A percentile compares a stretch with the other conserved stretches of the same genome.
These are phyloP conservation scores for Erythrolamprus reginae DNA, from an alignment of 2,113 vertebrate genomes.

Conservation along the genomic window DNA sequence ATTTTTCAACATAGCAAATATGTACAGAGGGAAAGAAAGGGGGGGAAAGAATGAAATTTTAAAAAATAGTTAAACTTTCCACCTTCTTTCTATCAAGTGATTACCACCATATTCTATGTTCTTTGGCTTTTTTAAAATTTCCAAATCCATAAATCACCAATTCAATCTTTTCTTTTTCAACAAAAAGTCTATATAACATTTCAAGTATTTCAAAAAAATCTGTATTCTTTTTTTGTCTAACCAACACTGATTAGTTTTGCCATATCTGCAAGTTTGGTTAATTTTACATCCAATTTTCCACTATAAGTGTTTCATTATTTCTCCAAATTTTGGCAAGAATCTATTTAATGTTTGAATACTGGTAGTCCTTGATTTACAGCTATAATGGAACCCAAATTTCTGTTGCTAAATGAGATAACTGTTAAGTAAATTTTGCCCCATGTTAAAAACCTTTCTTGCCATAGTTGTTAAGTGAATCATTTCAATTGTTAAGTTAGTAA, in stretches of 20 bases:
- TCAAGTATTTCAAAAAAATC: background rate
- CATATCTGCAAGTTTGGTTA: background rate
- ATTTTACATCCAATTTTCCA: background rate
- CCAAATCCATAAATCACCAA: background rate
- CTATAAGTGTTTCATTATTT: background rate
- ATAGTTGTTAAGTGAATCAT: background rate
- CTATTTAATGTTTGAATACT: background rate
- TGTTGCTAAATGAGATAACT: background rate
- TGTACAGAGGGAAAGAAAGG: background rate
- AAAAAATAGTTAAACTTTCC: background rate
- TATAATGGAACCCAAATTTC: background rate
- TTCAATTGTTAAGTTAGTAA: background rate
- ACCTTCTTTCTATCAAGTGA: background rate
- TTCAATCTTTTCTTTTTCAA: background rate
- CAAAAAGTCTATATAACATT: background rate
- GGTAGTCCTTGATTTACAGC: background rate
- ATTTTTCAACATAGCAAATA: background rate
- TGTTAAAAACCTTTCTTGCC: background rate
- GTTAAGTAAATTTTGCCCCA: background rate
- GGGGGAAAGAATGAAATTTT: background rate
- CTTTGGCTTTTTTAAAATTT: background rate
- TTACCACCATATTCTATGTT: background rate
- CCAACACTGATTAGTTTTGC: background rate
- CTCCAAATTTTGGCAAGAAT: background rate
- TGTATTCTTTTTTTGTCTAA: background rate